These are phyloP conservation scores for Venturia canescens DNA, from an alignment of 1,140 invertebrate genomes.

Conservation along the genomic window DNA sequence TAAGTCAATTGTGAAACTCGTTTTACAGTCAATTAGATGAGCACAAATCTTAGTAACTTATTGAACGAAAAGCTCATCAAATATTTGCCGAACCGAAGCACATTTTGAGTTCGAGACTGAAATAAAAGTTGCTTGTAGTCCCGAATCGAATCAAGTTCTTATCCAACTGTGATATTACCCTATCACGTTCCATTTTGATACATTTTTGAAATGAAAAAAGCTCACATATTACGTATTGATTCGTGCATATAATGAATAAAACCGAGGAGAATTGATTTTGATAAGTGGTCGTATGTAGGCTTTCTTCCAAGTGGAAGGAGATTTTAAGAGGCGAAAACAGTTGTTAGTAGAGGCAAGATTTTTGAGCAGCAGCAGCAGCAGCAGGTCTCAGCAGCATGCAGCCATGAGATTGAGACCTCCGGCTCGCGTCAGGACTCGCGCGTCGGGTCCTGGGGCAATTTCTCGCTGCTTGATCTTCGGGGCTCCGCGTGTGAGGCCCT, in stretches of 20 bases:
- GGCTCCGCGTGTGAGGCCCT: slow-evolving; percentile 40
- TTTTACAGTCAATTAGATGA: too few species aligned
- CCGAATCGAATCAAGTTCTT: too few species aligned
- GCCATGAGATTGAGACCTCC: slow-evolving; percentile 52
- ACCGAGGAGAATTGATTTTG: too few species aligned
- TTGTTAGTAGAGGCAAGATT: not conserved
- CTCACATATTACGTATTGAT: not conserved
- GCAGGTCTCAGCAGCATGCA: slow-evolving; percentile 47
- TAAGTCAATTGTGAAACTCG: too few species aligned
- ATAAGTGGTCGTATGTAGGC: too few species aligned
- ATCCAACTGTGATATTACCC: too few species aligned
- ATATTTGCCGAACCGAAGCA: not conserved
- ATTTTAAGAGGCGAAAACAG: not conserved
- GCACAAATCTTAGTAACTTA: too few species aligned
- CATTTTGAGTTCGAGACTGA: not conserved
- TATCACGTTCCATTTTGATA: too few species aligned
- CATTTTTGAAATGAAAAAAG: not conserved
- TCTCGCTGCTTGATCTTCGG: slow-evolving; percentile 29
- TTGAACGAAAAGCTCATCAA: not conserved
- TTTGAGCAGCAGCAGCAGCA: not conserved
- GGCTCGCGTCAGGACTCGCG: slow-evolving; percentile 45
- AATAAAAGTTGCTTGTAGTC: not conserved
- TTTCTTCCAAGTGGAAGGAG: too few species aligned
- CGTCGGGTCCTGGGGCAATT: slow-evolving; percentile 36
- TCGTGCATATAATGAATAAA: too few species aligned